Evolutionary conservation across 2,113 vertebrate species (phyloP), one percentile per base, ranked within the genome.

Genomic region (Peromyscus polionotus): DNA sequence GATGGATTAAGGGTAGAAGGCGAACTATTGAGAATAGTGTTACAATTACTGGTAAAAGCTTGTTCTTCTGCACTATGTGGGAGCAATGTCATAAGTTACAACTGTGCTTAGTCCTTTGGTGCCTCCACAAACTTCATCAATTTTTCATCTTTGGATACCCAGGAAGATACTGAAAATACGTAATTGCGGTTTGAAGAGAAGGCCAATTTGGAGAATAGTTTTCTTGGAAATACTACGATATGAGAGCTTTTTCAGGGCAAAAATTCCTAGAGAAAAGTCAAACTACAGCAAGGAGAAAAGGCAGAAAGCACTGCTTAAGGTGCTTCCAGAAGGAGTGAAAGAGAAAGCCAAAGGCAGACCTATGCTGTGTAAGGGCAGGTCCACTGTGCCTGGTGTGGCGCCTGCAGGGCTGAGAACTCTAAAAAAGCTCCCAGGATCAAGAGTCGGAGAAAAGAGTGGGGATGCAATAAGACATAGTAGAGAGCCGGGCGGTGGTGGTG

Each of bases 151-250:
- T 94, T 99, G 93, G 90, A 97, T 0, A 95, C 98, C 3, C 98
- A 98, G 0, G 99, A 99, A 10, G 98, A 98, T 14, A 33, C 9
- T 0, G 57, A 93, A 61, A 92, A 91, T 7, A 96, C 98, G 14
- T 99, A 99, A 65, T 80, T 98, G 20, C 99, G 99, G 99, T 99
- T 99, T 97, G 99, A 99, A 26, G 88, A 98, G 95, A 98, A 97
- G 95, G 97, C 97, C 36, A 95, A 97, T 54, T 75, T 96, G 92
- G 98, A 99, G 94, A 98, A 97, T 42, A 31, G 98, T 5, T 93
- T 98, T 95, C 98, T 98, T 96, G 95, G 26, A 36, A 97, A 95
- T 90, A 98, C 97, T 67, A 22, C 97, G 85, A 26, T 28, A 19
- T 75, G 88, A 22, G 19, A 85, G 11, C 85, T 72, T 93, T 98